These are phyloP conservation scores for Drosophila picticornis DNA, from an alignment of 2,888 invertebrate genomes.

Conservation along the genomic window DNA sequence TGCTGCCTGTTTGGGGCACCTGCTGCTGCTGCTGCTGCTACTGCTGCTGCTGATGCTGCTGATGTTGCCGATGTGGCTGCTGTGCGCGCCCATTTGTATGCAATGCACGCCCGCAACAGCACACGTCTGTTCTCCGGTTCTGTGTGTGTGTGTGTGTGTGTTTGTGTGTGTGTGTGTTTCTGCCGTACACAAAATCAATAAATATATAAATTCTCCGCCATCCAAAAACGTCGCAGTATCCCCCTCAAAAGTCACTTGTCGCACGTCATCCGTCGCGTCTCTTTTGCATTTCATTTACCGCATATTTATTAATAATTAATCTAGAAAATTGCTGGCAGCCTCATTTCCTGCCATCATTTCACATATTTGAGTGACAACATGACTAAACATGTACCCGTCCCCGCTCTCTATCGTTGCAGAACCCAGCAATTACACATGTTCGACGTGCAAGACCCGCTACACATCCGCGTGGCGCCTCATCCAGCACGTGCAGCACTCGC, in stretches of 20 bases:
- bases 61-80: slow-evolving; percentile 45
- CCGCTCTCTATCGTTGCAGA: slow-evolving; percentile 87
- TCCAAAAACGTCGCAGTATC: slow-evolving; percentile 12
- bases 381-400: slow-evolving; percentile 34
- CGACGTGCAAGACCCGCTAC: slow-evolving; percentile 95
- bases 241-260: background rate
- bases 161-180: slow-evolving; percentile 10
- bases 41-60: slow-evolving; percentile 43
- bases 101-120: slow-evolving; percentile 59
- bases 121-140: background rate
- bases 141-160: slow-evolving; percentile 4
- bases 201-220: slow-evolving; percentile 65
- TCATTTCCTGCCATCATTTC: slow-evolving; percentile 58
- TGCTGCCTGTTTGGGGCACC: slow-evolving; percentile 65
- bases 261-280: background rate
- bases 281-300: slow-evolving; percentile 11
- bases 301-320: slow-evolving; percentile 57
- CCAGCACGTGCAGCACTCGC: slow-evolving; percentile 97
- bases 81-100: slow-evolving; percentile 69
- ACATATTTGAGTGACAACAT: slow-evolving; percentile 54
- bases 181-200: slow-evolving; percentile 64
- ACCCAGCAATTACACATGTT: slow-evolving; percentile 97
- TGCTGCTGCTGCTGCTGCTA: slow-evolving; percentile 51
- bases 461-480: slow-evolving; percentile 98
- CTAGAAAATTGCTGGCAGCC: slow-evolving; percentile 57